A percentile compares a stretch with the other conserved stretches of the same genome.
Evolutionary conservation across 2,888 invertebrate species (phyloP).

Genomic region (Neoitamus cyanurus): DNA sequence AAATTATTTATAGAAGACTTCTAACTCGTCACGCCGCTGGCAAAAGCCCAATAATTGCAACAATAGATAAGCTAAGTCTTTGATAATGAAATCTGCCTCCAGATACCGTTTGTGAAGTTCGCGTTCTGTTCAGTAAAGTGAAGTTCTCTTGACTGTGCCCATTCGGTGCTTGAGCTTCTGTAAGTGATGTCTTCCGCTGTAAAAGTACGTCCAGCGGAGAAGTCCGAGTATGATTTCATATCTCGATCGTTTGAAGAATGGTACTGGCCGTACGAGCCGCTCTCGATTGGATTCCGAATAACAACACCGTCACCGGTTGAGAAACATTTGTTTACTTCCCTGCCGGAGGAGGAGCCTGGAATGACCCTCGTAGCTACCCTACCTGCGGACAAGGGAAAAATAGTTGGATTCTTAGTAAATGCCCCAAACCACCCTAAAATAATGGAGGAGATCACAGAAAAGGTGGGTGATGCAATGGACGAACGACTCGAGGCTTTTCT

Average conservation of each 20-base stretch:
- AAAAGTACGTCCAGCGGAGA: not conserved
- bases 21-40: not conserved
- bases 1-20: not conserved
- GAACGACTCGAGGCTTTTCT: conserved; percentile 11
- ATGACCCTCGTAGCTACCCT: conserved; percentile 51
- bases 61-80: not conserved
- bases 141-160: not conserved
- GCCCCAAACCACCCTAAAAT: conserved; percentile 16
- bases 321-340: conserved; percentile 50
- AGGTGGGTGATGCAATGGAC: not conserved
- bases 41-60: not conserved
- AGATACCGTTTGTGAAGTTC: not conserved
- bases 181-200: not conserved
- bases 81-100: not conserved
- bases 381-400: conserved; percentile 32
- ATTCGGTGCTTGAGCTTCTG: not conserved
- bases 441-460: conserved; percentile 20
- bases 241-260: conserved; percentile 48
- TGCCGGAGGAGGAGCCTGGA: conserved; percentile 44
- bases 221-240: not conserved
- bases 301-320: conserved; percentile 50
- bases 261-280: conserved; percentile 54
- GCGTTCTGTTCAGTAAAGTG: not conserved
- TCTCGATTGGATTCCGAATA: conserved; percentile 51
- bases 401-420: conserved; percentile 23